Percentiles rank a stretch among this genome's conserved stretches.
Conservation (phyloP, 2,797 vertebrate species). For the Periophthalmus magnuspinnatus region DNA sequence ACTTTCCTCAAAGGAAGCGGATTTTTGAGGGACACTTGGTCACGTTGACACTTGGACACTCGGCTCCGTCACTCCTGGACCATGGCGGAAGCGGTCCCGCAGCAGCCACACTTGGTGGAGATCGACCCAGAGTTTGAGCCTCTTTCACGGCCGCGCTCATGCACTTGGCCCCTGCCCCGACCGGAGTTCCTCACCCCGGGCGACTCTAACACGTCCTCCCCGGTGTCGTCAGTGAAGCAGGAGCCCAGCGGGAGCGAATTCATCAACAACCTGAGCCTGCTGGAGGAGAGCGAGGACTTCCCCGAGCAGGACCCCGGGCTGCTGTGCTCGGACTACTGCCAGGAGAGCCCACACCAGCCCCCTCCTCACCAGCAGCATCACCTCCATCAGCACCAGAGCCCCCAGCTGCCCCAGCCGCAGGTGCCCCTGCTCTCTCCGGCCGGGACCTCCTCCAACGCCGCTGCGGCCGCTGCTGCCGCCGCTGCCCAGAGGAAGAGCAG, state of each 20-base stretch:
- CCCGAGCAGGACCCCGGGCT: conserved; percentile 60
- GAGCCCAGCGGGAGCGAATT: conserved; percentile 84
- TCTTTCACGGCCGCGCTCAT: conserved; percentile 91
- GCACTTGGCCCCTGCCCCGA: conserved; percentile 94
- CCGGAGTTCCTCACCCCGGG: conserved; percentile 85
- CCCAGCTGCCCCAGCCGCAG: conserved; percentile 77
- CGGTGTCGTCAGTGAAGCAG: conserved; percentile 80
- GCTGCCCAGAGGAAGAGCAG: conserved; percentile 88
- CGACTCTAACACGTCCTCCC: conserved; percentile 87
- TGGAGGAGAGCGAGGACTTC: conserved; percentile 87
- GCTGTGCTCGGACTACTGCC: conserved; percentile 77
- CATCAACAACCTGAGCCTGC: conserved; percentile 83
- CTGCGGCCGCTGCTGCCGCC: conserved; percentile 59
- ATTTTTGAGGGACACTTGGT: conserved; percentile 38
- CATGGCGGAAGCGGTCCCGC: conserved; percentile 88
- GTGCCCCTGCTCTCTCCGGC: conserved; percentile 82
- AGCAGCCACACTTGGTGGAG: conserved; percentile 81
- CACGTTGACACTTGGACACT: conserved; percentile 61
- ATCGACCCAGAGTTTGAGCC: conserved; percentile 96
- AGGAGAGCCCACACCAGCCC: conserved; percentile 81
- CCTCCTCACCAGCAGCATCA: conserved; percentile 68
- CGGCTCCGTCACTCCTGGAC: conserved; percentile 46
- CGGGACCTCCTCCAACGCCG: conserved; percentile 38
- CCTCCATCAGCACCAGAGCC: conserved; percentile 51
- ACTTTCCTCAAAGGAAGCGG: conserved; percentile 38